These are phyloP conservation scores for Sandelia bainsii DNA, from an alignment of 2,797 vertebrate genomes.

Conservation along the genomic window DNA sequence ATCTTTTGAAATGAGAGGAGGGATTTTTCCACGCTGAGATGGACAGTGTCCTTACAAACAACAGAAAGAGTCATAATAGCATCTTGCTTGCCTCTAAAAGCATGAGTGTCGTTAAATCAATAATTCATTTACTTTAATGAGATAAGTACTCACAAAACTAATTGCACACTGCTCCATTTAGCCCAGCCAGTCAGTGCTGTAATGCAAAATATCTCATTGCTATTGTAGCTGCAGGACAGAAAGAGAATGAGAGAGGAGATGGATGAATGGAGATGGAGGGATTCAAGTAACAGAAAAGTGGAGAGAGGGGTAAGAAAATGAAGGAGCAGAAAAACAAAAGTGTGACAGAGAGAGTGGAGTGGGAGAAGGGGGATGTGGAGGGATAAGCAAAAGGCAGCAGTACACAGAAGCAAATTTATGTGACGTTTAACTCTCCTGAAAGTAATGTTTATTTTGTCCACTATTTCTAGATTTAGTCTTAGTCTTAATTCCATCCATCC, in stretches of 20 bases:
- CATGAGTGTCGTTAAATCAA: slow-evolving; percentile 96
- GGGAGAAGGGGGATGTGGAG: not conserved
- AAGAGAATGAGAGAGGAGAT: slow-evolving; percentile 58
- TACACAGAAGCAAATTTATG: not conserved
- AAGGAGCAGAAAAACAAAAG: slow-evolving; percentile 44
- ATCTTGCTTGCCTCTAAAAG: slow-evolving; percentile 91
- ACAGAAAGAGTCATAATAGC: slow-evolving; percentile 87
- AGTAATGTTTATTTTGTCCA: too few relatives aligned
- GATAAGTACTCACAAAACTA: slow-evolving; percentile 97
- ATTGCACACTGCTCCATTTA: slow-evolving; percentile 95
- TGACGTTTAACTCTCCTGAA: too few relatives aligned
- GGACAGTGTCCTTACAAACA: slow-evolving; percentile 78
- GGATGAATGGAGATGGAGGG: slow-evolving; percentile 57
- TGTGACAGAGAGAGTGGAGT: slow-evolving; percentile 11
- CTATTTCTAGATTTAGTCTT: too few relatives aligned
- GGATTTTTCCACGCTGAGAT: slow-evolving; percentile 62
- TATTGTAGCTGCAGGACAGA: slow-evolving; percentile 76
- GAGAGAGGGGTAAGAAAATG: slow-evolving; percentile 30
- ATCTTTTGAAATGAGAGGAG: slow-evolving; percentile 24
- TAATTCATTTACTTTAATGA: slow-evolving; percentile 99
- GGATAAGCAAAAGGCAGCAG: slow-evolving; percentile 11
- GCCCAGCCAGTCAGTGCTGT: slow-evolving; percentile 86
- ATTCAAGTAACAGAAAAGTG: slow-evolving; percentile 32
- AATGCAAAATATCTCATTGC: slow-evolving; percentile 86
- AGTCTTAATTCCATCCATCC: too few relatives aligned